These are phyloP conservation scores for Stichopus chloronotus DNA, from an alignment of 35 echinoderm and acorn worm genomes.

Conservation along the genomic window DNA sequence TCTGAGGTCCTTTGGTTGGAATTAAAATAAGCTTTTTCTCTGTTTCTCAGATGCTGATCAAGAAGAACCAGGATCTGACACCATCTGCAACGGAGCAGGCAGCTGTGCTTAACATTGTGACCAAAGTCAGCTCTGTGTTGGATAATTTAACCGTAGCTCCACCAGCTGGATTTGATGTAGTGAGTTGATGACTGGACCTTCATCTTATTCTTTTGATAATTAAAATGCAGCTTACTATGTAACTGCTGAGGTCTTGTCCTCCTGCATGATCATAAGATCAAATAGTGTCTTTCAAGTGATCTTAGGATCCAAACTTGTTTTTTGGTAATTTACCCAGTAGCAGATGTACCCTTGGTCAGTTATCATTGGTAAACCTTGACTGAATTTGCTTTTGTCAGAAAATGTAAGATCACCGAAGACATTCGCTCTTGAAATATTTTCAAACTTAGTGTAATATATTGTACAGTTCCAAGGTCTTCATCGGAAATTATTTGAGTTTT, in stretches of 20 bases:
- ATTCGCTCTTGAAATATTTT: no score
- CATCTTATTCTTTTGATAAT: not conserved
- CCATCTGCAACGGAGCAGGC: constrained; percentile 90
- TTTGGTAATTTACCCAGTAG: no score
- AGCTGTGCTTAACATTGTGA: constrained; percentile 86
- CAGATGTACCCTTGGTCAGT: no score
- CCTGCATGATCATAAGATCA: no score
- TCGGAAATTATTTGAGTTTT: no score
- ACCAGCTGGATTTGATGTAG: constrained; percentile 96
- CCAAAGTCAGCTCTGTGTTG: constrained; percentile 90
- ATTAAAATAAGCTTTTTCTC: not conserved
- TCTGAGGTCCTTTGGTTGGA: not conserved
- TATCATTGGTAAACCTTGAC: no score
- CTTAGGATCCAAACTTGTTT: no score
- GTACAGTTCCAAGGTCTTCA: no score
- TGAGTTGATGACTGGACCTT: constrained; percentile 49
- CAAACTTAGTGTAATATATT: no score
- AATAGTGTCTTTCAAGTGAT: no score
- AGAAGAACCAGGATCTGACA: constrained; percentile 91
- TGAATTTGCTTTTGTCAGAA: no score
- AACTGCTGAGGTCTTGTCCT: not conserved
- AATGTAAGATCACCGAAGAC: no score
- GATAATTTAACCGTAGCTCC: constrained; percentile 96
- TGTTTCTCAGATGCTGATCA: constrained; percentile 73
- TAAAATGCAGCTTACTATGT: not conserved